phyloP scores from a whole-genome alignment of 2,888 invertebrate species.

The Ferdinandea cuprea region DNA sequence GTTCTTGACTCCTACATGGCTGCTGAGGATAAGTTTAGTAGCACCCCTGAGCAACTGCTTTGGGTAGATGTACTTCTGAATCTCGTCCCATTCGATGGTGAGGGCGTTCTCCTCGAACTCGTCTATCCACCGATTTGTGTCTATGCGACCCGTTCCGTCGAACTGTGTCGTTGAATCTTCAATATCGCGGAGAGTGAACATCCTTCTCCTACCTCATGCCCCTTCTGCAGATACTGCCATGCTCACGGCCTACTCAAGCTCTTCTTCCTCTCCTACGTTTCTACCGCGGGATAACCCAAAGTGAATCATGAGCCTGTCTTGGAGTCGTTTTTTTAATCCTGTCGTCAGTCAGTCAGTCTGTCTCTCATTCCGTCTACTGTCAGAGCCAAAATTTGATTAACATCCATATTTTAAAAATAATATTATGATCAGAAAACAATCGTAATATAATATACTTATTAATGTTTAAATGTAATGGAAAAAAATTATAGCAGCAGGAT shows the following conservation, averaged over 20 bases:
- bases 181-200: conserved; percentile 50
- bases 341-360: conserved; percentile 15
- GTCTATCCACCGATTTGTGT: conserved; percentile 47
- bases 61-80: conserved; percentile 43
- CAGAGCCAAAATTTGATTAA: neutral
- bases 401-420: neutral
- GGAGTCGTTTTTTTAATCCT: conserved; percentile 18
- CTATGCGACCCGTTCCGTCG: conserved; percentile 33
- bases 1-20: conserved; percentile 10
- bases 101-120: conserved; percentile 56
- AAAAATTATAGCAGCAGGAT: too few species aligned
- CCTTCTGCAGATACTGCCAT: neutral
- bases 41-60: conserved; percentile 55
- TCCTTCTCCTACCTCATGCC: neutral
- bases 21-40: conserved; percentile 53
- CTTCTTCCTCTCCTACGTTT: neutral
- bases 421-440: too few species aligned
- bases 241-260: neutral
- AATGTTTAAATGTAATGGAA: too few species aligned
- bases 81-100: conserved; percentile 36
- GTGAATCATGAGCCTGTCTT: conserved; percentile 26
- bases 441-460: too few species aligned
- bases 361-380: conserved; percentile 6
- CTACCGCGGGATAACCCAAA: conserved; percentile 4
- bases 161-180: conserved; percentile 51